phyloP scores from a whole-genome alignment of 2,113 vertebrate genomes.

The Nymphicus hollandicus region DNA sequence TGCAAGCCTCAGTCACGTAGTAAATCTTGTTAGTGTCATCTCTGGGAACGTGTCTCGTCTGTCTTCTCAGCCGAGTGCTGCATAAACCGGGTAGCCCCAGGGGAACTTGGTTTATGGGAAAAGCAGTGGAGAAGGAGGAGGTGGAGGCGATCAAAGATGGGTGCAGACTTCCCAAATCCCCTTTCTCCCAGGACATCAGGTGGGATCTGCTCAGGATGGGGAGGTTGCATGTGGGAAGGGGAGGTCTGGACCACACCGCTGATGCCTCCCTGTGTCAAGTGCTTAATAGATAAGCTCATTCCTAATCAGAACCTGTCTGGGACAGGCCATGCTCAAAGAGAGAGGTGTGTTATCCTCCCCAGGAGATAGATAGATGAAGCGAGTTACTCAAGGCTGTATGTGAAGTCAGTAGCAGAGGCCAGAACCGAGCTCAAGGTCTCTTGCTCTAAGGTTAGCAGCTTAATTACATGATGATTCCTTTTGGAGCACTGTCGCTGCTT shows the following conservation, averaged over 20 bases:
- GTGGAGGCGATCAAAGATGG: background rate
- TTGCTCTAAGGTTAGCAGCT: background rate
- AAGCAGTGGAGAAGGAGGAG: background rate
- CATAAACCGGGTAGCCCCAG: background rate
- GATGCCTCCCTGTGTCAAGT: background rate
- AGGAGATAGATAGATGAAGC: background rate
- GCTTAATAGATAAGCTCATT: background rate
- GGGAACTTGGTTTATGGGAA: constrained; percentile 16
- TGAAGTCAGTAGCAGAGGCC: background rate
- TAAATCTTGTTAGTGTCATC: constrained; percentile 59
- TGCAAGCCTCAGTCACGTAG: constrained; percentile 36
- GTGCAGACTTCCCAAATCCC: background rate
- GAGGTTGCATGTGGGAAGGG: background rate
- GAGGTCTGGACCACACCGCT: background rate
- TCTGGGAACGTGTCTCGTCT: background rate
- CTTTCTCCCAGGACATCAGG: background rate
- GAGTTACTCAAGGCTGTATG: background rate
- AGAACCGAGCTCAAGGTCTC: background rate
- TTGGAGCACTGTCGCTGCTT: background rate
- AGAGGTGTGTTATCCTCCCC: background rate
- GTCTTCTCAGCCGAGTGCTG: background rate
- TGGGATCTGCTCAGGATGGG: accelerated
- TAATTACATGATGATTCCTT: background rate
- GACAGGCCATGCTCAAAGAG: background rate
- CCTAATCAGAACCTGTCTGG: background rate